Base-by-base conservation (phyloP, 2,113 vertebrate genomes). In the Zosterops japonicus region DNA sequence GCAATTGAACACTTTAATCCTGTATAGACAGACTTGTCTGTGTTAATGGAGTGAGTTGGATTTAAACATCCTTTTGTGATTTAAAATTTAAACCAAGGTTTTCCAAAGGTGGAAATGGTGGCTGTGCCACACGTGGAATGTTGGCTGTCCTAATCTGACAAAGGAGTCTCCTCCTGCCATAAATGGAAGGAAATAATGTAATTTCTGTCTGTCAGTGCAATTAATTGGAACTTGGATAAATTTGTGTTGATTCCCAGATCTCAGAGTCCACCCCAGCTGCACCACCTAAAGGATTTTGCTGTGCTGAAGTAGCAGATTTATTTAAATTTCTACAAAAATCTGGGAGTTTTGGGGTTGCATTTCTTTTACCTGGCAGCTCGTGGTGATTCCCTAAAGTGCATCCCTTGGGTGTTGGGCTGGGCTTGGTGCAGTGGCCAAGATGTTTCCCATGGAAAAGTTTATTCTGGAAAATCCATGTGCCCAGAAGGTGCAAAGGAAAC, bases 41-140 rank as follows among this genome's bases (percentile, higher is more conserved):
- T 3, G 2, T 22, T 12, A 22, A 31, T 14, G 49, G 33, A 65
- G 14, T 10, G 28, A 31, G 33, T 3, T n/a, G 39, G 28, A 11
- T 41, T 63, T 4, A 41, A 78, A 23, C 12, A 5, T 27, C 6
- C 21, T 49, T 65, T 60, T 36, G 7, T 42, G 23, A 24, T n/a
- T n/a, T 13, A 10, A 14, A 57, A 33, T 27, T 59, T 1, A 14
- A 77, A 41, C 12, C 36, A 5, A 0, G 28, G 4, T n/a, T 74
- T 59, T 28, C 24, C 28, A 8, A 19, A 49, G 61, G 11, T 47
- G 20, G 12, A 7, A 49, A 8, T 20, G 53, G 33, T 77, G 49
- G 23, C 5, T 44, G 64, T 41, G 39, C 28, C 46, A 11, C 18
- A 13, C 2, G 0, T 19, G 35, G n/a, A 14, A 44, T 2, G 0